phyloP scores from a whole-genome alignment of 2,113 vertebrate genomes.

The Acrocephalus kingi region DNA sequence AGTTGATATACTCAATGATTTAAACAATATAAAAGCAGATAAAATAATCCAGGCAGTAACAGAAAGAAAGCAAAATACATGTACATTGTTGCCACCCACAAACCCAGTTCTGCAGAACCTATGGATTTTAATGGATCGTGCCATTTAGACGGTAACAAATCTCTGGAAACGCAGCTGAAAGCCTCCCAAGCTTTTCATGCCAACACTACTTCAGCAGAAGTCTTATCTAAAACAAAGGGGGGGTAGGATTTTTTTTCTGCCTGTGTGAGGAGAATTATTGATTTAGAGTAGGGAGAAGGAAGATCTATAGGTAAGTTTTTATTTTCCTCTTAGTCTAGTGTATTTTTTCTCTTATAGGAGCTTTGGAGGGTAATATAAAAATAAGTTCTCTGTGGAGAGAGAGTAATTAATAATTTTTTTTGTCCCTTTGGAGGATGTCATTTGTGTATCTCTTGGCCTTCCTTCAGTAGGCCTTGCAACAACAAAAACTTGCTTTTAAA shows the following conservation, averaged over 20 bases:
- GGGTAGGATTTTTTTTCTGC: fast-evolving
- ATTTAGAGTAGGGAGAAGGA: fast-evolving
- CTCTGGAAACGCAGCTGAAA: background rate
- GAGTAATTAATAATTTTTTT: background rate
- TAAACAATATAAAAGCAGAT: background rate
- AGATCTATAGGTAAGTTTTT: background rate
- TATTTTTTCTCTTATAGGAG: fast-evolving
- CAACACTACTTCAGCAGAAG: background rate
- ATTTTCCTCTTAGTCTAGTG: fast-evolving
- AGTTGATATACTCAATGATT: background rate
- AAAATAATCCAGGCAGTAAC: background rate
- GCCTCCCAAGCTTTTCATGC: background rate
- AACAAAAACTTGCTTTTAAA: background rate
- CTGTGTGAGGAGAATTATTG: background rate
- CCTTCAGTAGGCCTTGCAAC: background rate
- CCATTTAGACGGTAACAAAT: background rate
- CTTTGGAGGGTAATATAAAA: background rate
- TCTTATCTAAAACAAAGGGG: background rate
- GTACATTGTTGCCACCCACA: background rate
- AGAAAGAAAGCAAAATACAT: background rate
- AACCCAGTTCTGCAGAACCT: background rate
- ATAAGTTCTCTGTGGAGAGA: fast-evolving
- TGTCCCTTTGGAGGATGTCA: background rate
- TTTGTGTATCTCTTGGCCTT: background rate
- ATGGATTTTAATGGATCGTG: background rate